Percentiles rank a stretch among this genome's conserved stretches.
Conservation (phyloP, 2,113 vertebrate genomes). For the Eulacestoma nigropectus region DNA sequence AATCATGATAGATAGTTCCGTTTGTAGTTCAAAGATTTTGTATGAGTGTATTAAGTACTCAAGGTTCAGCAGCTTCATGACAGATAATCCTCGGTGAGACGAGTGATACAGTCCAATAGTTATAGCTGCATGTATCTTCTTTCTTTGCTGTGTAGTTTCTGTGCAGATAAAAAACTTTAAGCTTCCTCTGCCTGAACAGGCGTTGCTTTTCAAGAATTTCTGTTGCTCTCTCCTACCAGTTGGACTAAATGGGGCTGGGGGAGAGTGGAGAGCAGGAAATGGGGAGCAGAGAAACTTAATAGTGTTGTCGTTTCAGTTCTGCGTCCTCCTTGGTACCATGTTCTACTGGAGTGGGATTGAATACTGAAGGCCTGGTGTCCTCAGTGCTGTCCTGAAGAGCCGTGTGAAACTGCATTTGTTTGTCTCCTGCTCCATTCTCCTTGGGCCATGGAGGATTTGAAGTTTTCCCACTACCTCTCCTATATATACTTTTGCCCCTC, state of each 20-base stretch:
- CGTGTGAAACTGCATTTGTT: not conserved
- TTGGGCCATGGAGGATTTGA: not conserved
- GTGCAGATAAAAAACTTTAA: not conserved
- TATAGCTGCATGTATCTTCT: not conserved
- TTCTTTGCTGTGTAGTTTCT: not conserved
- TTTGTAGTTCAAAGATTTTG: not conserved
- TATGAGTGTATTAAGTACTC: not conserved
- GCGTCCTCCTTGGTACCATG: slow-evolving; percentile 76
- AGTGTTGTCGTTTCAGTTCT: slow-evolving; percentile 67
- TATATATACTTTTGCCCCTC: not conserved
- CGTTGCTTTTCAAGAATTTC: not conserved
- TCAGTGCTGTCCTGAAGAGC: not conserved
- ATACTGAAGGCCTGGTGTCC: slow-evolving; percentile 39
- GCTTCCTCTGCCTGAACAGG: not conserved
- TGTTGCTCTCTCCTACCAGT: not conserved
- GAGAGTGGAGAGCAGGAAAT: not conserved
- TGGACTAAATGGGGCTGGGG: not conserved
- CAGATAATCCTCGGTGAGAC: not conserved
- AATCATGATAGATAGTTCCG: not conserved
- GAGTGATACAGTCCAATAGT: not conserved
- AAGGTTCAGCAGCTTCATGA: not conserved
- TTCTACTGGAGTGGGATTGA: slow-evolving; percentile 80
- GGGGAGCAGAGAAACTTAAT: not conserved
- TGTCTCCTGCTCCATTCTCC: not conserved
- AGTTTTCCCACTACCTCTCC: slow-evolving; percentile 10